A percentile compares a stretch with the other conserved stretches of the same genome.
Conservation (phyloP, 2,888 invertebrate species). For the Dynastes tityus region DNA sequence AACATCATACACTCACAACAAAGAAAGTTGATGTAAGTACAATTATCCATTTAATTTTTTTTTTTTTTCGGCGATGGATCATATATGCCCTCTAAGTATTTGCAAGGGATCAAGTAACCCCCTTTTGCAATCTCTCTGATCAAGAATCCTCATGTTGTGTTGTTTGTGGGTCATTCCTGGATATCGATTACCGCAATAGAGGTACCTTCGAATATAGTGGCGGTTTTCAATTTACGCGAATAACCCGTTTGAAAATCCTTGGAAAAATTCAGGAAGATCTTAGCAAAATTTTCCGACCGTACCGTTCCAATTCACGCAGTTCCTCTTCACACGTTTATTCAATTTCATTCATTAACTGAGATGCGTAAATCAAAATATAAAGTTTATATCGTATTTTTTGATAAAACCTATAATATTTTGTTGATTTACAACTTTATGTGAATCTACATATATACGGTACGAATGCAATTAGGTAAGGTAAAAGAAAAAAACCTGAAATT, state of each 20-base stretch:
- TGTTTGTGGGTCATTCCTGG: slow-evolving; percentile 68
- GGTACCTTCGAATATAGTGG: slow-evolving; percentile 62
- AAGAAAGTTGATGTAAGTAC: slow-evolving; percentile 70
- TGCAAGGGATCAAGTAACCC: slow-evolving; percentile 49
- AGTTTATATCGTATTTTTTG: background rate
- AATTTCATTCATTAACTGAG: too few relatives aligned
- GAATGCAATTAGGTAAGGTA: too few relatives aligned
- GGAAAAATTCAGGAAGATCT: background rate
- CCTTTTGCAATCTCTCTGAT: background rate
- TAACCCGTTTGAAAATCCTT: too few relatives aligned
- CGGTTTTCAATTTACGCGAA: slow-evolving; percentile 59
- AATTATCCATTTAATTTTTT: slow-evolving; percentile 51
- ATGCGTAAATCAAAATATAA: background rate
- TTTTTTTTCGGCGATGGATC: background rate
- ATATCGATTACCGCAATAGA: slow-evolving; percentile 70
- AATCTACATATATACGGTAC: slow-evolving; percentile 27
- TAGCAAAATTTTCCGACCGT: background rate
- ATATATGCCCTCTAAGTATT: background rate
- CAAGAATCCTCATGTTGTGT: slow-evolving; percentile 53
- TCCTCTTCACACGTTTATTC: too few relatives aligned
- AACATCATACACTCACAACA: slow-evolving; percentile 67
- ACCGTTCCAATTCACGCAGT: background rate
- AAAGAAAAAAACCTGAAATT: slow-evolving; percentile 46
- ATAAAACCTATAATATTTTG: background rate
- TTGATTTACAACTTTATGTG: background rate